phyloP scores from a whole-genome alignment of 1,140 invertebrate species.

The Pollicipes pollicipes region DNA sequence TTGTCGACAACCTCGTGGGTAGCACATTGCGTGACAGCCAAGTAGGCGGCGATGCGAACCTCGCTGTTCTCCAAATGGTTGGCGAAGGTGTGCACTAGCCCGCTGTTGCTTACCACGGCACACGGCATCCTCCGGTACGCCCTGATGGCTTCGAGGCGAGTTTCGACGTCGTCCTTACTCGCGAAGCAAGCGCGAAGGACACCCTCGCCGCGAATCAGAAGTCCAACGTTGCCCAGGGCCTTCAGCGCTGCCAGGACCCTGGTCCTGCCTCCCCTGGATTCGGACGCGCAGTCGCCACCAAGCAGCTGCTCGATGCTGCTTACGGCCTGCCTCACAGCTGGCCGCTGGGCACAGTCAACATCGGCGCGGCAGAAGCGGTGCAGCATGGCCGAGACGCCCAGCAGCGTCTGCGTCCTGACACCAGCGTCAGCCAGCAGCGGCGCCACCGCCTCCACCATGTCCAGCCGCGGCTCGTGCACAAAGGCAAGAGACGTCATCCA shows the following conservation, averaged over 20 bases:
- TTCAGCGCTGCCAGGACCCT: constrained; percentile 56
- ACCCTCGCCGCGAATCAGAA: constrained; percentile 38
- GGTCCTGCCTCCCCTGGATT: constrained; percentile 44
- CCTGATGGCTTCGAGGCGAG: constrained; percentile 60
- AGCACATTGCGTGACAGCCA: constrained; percentile 57
- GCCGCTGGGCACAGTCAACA: constrained; percentile 23
- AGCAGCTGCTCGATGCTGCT: constrained; percentile 43
- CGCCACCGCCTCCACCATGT: constrained; percentile 45
- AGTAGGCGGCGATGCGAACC: constrained; percentile 66
- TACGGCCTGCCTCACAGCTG: constrained; percentile 38
- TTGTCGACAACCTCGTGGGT: constrained; percentile 42
- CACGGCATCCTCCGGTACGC: constrained; percentile 43
- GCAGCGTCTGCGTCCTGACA: constrained; percentile 28
- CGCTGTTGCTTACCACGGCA: constrained; percentile 37
- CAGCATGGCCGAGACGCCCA: constrained; percentile 29
- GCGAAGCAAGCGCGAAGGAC: constrained; percentile 47
- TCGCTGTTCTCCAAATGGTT: constrained; percentile 62
- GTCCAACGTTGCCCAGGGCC: constrained; percentile 55
- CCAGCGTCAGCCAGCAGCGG: constrained; percentile 31
- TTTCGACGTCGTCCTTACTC: constrained; percentile 41
- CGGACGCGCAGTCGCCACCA: constrained; percentile 32
- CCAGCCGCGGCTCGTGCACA: constrained; percentile 48
- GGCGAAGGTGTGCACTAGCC: constrained; percentile 40
- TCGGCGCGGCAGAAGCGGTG: constrained; percentile 28
- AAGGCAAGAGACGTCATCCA: constrained; percentile 37